These are phyloP conservation scores for Meriones psammophilus DNA, from an alignment of 2,797 vertebrate species.

Conservation along the genomic window DNA sequence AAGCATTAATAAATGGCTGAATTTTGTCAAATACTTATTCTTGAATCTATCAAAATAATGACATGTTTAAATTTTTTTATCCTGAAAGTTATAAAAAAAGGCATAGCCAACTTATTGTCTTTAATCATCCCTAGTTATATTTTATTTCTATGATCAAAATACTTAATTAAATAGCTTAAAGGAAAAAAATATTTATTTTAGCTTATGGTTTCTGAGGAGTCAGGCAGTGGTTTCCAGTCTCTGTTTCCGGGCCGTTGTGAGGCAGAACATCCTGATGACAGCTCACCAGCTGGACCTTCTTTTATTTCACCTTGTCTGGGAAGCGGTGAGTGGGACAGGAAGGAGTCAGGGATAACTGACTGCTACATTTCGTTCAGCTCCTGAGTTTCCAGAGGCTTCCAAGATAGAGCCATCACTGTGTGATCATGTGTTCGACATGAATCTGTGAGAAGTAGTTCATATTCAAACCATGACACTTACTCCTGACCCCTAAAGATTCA, in stretches of 20 bases:
- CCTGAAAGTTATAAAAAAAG: too few species aligned
- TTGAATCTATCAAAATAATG: not conserved
- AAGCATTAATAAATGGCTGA: not conserved
- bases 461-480: not conserved
- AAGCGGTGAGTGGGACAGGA: not conserved
- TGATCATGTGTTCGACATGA: not conserved
- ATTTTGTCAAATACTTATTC: not conserved
- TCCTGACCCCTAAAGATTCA: not conserved
- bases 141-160: not conserved
- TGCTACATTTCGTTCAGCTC: not conserved
- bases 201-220: not conserved
- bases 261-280: not conserved
- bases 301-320: not conserved
- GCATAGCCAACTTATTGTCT: not conserved
- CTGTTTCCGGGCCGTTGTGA: not conserved
- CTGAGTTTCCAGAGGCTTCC: not conserved
- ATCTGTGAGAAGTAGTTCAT: not conserved
- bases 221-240: not conserved
- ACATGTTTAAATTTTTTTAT: not conserved
- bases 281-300: not conserved
- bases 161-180: not conserved
- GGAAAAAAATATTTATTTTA: not conserved
- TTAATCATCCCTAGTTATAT: not conserved
- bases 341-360: not conserved
- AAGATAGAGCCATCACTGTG: not conserved